Base-by-base conservation (phyloP, 2,888 invertebrate genomes). In the Calliopum simillimum region DNA sequence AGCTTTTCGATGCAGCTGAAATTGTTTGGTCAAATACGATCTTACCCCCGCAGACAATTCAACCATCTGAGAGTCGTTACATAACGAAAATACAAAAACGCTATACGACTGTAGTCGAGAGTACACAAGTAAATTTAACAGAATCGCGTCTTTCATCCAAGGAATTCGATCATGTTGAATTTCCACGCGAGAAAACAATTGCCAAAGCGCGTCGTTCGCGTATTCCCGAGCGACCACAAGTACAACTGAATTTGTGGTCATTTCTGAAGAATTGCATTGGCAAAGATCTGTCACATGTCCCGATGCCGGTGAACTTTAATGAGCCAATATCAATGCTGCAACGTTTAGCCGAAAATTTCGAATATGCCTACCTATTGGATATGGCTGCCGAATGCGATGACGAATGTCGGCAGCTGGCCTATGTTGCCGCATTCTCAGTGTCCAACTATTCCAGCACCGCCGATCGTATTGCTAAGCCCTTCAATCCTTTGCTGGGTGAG, bases 221-320 rank as follows among this genome's bases (percentile, higher is more conserved):
- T 69, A 95, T 99, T 68, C 95, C 97, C 8, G 96, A 97, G 77
- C 95, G 96, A 86, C 97, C 97, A 59, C 93, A 96, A 87, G 94
- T 95, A 87, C 97, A 98, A 68, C 90, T 99, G 51, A 99, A 96
- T 84, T 88, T 99, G 64, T 99, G 99, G 99, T 96, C 96, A 79
- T 98, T 99, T 80, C 98, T 99, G 97, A 99, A 99, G 87, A 99
- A 99, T 87, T 99, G 99, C 86, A 99, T 99, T 84, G 99, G 99
- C 74, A 99, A 99, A 88, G 99, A 99, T 86, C 89, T 99, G 74
- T 96, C 98, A 25, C 99, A 99, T 88, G 99, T 99, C 79, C 99
- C 99, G 11, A 99, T 99, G 94, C 99, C 99, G 53, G 99, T 98
- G 65, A 99, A 99, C 89, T 99, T 99, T 88, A 99, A 96, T 84